Base-by-base conservation (phyloP, 2,113 vertebrate genomes). In the Gymnogyps californianus region DNA sequence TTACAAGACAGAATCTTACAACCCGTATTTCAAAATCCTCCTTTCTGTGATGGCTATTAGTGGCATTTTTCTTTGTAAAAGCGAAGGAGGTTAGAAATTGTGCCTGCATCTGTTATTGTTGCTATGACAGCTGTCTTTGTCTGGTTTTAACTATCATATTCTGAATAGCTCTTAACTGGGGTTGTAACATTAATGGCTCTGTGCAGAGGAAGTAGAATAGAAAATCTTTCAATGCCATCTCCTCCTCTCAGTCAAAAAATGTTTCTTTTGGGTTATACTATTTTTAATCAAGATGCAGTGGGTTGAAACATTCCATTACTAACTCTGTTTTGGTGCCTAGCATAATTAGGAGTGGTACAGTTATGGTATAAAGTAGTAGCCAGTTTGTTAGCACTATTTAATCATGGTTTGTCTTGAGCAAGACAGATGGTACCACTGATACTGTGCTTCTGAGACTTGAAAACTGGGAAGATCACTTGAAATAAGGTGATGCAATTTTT, bases 401-500 rank as follows among this genome's bases (percentile, higher is more conserved):
- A 52, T 91, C 36, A 3, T 76, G 49, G 7, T 80, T 89, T 61
- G 14, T 92, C 86, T 87, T 69, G 36, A 83, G 83, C 54, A 74
- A 83, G 66, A 58, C 47, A 87, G 81, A 76, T 79, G 76, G 28
- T 79, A 52, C 9, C 1, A 2, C 49, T 72, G 83, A 65, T 89
- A 65, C 25, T 47, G 17, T 62, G 34, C 62, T 89, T 82, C 74
- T 79, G 58, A 85, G 62, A 28, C 44, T 16, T 80, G 87, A 85
- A 83, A 78, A 83, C 42, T 80, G 52, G 38, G 64, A 81, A 95
- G 71, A 87, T 83, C 8, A 15, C 71, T 81, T 83, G 64, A 84
- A 76, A 54, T 78, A 42, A 83, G 62, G 71, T 94, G 96, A 77
- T 83, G 93, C 38, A 96, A 83, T 82, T 96, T 89, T 93, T 74